Percentiles rank a stretch among this genome's conserved stretches.
These are phyloP conservation scores for Leptopilina clavipes DNA, from an alignment of 1,140 invertebrate species.

Conservation along the genomic window DNA sequence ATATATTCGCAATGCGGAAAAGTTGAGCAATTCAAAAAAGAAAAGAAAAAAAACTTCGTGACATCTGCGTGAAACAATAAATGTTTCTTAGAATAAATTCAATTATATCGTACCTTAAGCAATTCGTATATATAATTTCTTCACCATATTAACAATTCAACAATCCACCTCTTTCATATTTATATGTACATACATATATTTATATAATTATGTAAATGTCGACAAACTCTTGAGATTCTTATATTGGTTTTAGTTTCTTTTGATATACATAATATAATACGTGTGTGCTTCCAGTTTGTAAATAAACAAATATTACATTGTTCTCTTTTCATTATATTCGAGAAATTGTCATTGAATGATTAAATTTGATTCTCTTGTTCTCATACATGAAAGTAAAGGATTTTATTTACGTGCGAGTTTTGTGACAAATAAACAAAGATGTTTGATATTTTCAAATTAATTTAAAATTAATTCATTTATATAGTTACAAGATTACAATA, in stretches of 20 bases:
- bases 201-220: background rate
- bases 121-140: slow-evolving; percentile 25
- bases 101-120: slow-evolving; percentile 1
- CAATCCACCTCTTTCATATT: background rate
- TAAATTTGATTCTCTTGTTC: background rate
- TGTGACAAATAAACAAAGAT: no score
- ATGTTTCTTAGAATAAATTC: slow-evolving; percentile 6
- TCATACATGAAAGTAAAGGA: background rate
- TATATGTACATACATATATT: background rate
- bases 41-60: slow-evolving; percentile 8
- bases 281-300: background rate
- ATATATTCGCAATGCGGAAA: slow-evolving; percentile 29
- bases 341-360: background rate
- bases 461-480: no score
- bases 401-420: background rate
- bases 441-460: no score
- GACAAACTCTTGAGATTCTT: background rate
- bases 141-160: background rate
- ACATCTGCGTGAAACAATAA: slow-evolving; percentile 27
- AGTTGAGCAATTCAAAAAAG: slow-evolving; percentile 18
- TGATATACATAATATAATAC: background rate
- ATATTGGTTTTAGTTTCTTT: background rate
- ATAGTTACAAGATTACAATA: no score
- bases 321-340: background rate
- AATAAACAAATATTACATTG: background rate